phyloP scores from a whole-genome alignment of 2,888 invertebrate species.

The Aporophyla lueneburgensis region DNA sequence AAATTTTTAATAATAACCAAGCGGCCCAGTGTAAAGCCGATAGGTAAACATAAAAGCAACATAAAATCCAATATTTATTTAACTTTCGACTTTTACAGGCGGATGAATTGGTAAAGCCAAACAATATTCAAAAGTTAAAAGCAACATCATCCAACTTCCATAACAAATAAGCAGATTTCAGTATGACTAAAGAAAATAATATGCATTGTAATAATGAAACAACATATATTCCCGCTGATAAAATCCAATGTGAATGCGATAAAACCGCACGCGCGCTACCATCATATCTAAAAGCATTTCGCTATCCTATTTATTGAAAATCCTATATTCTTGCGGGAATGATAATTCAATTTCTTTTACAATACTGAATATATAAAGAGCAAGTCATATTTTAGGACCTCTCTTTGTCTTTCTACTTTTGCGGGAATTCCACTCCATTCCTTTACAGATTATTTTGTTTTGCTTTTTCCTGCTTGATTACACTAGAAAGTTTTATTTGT shows the following conservation, averaged over 20 bases:
- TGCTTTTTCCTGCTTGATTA: constrained; percentile 59
- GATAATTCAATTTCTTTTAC: constrained; percentile 64
- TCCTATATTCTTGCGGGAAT: constrained; percentile 62
- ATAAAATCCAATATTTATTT: constrained; percentile 37
- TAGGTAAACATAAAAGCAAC: constrained; percentile 21
- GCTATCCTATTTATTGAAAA: constrained; percentile 62
- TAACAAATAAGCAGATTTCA: constrained; percentile 42
- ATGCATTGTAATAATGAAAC: constrained; percentile 60
- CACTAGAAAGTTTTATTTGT: constrained; percentile 54
- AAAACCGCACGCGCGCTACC: constrained; percentile 58
- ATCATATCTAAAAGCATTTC: constrained; percentile 59
- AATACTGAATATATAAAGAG: constrained; percentile 64
- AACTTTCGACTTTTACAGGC: constrained; percentile 34
- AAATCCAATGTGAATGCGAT: constrained; percentile 57
- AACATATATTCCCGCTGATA: constrained; percentile 52
- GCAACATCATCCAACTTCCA: constrained; percentile 31
- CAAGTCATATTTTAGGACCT: constrained; percentile 62
- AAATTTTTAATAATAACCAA: constrained; percentile 48
- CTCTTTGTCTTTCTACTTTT: constrained; percentile 59
- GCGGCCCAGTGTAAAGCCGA: constrained; percentile 23
- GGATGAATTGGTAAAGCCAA: constrained; percentile 31
- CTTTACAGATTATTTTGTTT: constrained; percentile 59
- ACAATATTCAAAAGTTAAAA: constrained; percentile 40
- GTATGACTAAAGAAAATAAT: constrained; percentile 49
- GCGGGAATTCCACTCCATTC: constrained; percentile 49